A percentile compares a stretch with the other conserved stretches of the same genome.
Evolutionary conservation across 2,113 vertebrate species (phyloP).

Genomic region (Bagarius yarrelli): DNA sequence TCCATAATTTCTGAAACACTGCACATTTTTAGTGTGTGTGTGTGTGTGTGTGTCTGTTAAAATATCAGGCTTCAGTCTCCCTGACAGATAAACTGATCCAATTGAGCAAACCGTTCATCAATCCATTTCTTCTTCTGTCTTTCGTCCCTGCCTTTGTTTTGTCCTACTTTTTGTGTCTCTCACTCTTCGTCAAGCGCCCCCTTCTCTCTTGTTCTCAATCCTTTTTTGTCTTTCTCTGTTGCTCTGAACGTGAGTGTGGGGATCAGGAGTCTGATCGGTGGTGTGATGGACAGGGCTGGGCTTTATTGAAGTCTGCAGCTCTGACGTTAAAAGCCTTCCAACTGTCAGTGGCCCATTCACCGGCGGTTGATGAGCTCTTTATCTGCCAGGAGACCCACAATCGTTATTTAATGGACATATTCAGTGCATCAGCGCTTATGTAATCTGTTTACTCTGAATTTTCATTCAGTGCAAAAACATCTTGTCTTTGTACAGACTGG

Average conservation of each 20-base stretch:
- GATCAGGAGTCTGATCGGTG: constrained; percentile 23
- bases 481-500: background rate
- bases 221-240: background rate
- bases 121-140: background rate
- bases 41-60: background rate
- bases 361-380: constrained; percentile 34
- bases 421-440: constrained; percentile 10
- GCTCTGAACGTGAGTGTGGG: constrained; percentile 8
- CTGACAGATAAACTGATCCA: background rate
- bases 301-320: background rate
- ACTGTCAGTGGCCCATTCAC: constrained; percentile 17
- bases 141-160: background rate
- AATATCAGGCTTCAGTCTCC: background rate
- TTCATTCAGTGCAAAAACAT: background rate
- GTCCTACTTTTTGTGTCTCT: background rate
- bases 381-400: background rate
- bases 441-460: constrained; percentile 1
- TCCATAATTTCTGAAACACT: background rate
- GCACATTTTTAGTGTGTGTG: background rate
- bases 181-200: background rate
- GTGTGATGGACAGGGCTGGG: constrained; percentile 31
- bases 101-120: constrained; percentile 11
- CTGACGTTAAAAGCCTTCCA: constrained; percentile 23
- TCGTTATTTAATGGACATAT: constrained; percentile 19
- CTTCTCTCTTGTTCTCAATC: background rate